These are phyloP conservation scores for Piaya cayana DNA, from an alignment of 2,113 vertebrate genomes.

Conservation along the genomic window DNA sequence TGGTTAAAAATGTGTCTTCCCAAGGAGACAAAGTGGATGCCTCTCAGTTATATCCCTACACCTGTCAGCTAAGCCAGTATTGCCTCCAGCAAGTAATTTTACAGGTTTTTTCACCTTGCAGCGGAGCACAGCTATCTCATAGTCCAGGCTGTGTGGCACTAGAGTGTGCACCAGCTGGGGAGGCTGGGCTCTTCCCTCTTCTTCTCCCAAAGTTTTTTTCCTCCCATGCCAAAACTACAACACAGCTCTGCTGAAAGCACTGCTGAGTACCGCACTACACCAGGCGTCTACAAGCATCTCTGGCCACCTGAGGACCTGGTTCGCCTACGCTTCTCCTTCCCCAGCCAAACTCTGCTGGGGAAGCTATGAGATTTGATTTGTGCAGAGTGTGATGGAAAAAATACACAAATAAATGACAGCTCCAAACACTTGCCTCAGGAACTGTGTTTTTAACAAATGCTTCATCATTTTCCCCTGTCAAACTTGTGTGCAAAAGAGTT, in stretches of 20 bases:
- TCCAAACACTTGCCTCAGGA: not conserved
- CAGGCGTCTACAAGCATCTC: not conserved
- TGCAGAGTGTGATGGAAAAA: not conserved
- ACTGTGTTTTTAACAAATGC: not conserved
- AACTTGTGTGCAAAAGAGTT: not conserved
- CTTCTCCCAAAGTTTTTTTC: not conserved
- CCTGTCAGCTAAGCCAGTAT: not conserved
- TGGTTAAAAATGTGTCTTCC: not conserved
- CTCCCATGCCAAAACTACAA: not conserved
- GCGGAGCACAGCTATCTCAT: not conserved
- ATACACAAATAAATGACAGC: not conserved
- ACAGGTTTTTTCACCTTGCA: not conserved
- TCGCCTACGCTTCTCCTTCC: not conserved
- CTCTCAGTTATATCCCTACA: not conserved
- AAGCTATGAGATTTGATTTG: not conserved
- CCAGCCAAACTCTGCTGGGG: not conserved
- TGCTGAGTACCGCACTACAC: not conserved
- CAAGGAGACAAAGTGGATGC: fast-evolving
- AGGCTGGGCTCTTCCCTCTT: not conserved
- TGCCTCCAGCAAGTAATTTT: conserved; percentile 32
- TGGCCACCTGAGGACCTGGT: not conserved
- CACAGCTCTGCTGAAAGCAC: not conserved
- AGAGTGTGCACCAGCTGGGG: not conserved
- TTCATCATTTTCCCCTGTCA: not conserved
- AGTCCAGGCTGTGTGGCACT: not conserved